Conservation (phyloP, 2,888 invertebrate species). For the Pristionchus maxplancki region DNA sequence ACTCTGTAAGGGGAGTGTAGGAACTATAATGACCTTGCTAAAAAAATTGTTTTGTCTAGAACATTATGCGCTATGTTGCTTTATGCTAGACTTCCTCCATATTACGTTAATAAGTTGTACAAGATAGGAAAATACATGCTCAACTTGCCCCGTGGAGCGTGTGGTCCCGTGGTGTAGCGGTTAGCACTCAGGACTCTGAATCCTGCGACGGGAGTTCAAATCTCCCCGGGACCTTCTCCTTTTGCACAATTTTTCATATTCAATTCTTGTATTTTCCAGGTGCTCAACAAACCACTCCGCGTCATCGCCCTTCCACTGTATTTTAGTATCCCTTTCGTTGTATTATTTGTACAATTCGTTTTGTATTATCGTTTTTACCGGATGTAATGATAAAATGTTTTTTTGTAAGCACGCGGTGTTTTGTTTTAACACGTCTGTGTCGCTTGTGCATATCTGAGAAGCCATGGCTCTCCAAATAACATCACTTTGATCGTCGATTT, state of each 20-base stretch:
- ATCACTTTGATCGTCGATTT: neutral
- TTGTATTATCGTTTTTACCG: neutral
- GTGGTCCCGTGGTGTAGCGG: conserved; percentile 60
- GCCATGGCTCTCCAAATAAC: neutral
- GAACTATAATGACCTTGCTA: too few relatives aligned
- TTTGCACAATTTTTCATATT: conserved; percentile 15
- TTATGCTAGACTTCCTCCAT: too few relatives aligned
- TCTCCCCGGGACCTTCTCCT: conserved; percentile 57
- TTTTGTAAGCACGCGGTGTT: neutral
- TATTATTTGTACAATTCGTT: neutral
- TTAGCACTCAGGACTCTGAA: conserved; percentile 64
- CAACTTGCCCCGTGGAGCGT: neutral
- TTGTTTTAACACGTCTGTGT: conserved; percentile 1
- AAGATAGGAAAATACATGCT: neutral
- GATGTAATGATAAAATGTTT: neutral
- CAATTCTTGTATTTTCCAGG: neutral
- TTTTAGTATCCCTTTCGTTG: neutral
- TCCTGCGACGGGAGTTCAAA: conserved; percentile 62
- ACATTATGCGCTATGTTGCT: too few relatives aligned
- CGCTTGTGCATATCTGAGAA: conserved; percentile 38
- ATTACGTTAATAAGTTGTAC: too few relatives aligned
- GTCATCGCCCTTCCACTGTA: too few relatives aligned
- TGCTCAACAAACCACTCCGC: too few relatives aligned
- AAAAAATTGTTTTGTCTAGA: too few relatives aligned
- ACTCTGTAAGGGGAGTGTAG: too few relatives aligned